Percentiles rank a stretch among this genome's conserved stretches.
phyloP scores from a whole-genome alignment of 35 echinoderm and acorn worm genomes.

The Ophiothrix spiculata region DNA sequence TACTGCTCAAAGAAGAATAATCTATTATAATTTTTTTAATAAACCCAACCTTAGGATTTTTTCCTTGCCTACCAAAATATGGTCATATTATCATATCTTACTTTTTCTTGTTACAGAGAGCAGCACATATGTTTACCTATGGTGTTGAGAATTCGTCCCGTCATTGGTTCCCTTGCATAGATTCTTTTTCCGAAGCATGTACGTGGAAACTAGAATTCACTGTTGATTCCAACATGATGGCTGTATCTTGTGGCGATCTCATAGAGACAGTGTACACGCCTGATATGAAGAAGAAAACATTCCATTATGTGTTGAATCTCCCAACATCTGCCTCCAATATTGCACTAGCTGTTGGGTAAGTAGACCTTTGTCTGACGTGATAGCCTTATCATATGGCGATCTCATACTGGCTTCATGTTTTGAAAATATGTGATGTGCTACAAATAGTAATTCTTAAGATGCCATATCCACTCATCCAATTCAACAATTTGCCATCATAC shows the following conservation, averaged over 20 bases:
- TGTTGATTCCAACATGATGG: slow-evolving; percentile 79
- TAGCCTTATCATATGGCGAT: too few relatives aligned
- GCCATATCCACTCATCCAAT: too few relatives aligned
- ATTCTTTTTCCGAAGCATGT: slow-evolving; percentile 92
- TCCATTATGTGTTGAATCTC: slow-evolving; percentile 84
- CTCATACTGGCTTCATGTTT: too few relatives aligned
- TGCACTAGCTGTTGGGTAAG: slow-evolving; percentile 92
- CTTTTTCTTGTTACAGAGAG: slow-evolving; percentile 60
- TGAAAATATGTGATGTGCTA: too few relatives aligned
- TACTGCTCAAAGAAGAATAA: too few relatives aligned
- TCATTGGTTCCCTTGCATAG: slow-evolving; percentile 93
- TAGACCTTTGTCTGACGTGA: too few relatives aligned
- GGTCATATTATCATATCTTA: too few relatives aligned
- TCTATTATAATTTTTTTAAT: too few relatives aligned
- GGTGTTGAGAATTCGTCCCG: slow-evolving; percentile 76
- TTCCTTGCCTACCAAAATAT: too few relatives aligned
- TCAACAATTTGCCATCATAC: too few relatives aligned
- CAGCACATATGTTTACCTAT: slow-evolving; percentile 92
- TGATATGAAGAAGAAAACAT: slow-evolving; percentile 95
- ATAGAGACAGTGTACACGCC: slow-evolving; percentile 96
- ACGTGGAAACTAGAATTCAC: slow-evolving; percentile 99
- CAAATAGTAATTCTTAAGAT: too few relatives aligned
- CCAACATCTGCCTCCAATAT: slow-evolving; percentile 97
- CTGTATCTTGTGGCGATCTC: slow-evolving; percentile 84
- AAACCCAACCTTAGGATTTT: too few relatives aligned